Evolutionary conservation across 2,797 vertebrate species (phyloP), one percentile per base, ranked within the genome.

Genomic region (Characodon lateralis): DNA sequence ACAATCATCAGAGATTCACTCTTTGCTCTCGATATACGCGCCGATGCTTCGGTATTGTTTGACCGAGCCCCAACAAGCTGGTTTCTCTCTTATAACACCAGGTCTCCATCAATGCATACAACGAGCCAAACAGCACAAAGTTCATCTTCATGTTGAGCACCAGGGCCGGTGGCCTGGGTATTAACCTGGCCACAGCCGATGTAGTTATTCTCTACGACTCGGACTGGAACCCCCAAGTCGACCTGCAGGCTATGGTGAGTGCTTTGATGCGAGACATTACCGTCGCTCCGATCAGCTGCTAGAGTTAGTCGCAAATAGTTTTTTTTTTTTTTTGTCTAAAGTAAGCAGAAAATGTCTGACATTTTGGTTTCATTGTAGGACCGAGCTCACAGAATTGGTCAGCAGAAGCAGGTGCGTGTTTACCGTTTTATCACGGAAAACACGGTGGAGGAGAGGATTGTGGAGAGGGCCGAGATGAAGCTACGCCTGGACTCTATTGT

Each of bases 111-210:
- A 97, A 97, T 63, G 95, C 93, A 0, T 99, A 95, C 93, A 99
- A 99, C 0, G 97, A 98, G 85, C 98, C 97, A 63, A 96, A 96
- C 79, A 99, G 98, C 93, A 61, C 94, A 0, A 99, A 99, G 87
- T 99, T 99, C 89, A 91, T 99, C 78, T 99, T 99, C 93, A 99
- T 99, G 98, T 86, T 99, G 94, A 99, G 98, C 89, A 99, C 98
- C 48, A 96, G 98, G 84, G 98, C 98, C 74, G 98, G 98, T 84
- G 98, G 98, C 10, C 95, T 99, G 81, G 98, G 98, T 69, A 99
- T 99, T 90, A 99, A 99, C 93, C 94, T 99, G 91, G 98, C 98
- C 69, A 99, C 98, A 59, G 98, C 98, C 12, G 98, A 99, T 84
- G 98, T 99, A 1, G 98, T 99, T 72, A 99, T 99, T 92, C 95